Percentiles rank a stretch among this genome's conserved stretches.
Evolutionary conservation across 2,113 vertebrate species (phyloP).

Genomic region (Lophura nycthemera): DNA sequence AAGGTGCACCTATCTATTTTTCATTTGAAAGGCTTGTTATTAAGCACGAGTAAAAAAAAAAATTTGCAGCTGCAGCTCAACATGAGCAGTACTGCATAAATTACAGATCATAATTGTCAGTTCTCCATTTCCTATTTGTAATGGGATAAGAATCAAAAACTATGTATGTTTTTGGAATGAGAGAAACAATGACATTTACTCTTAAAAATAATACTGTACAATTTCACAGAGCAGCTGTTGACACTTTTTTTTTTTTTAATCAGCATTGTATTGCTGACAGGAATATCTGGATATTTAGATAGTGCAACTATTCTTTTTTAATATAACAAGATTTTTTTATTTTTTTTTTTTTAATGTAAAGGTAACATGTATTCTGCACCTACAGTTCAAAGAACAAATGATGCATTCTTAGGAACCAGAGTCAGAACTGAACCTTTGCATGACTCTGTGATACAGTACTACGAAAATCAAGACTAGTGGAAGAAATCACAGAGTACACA

Average conservation of each 20-base stretch:
- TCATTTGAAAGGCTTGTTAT: constrained; percentile 16
- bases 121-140: neutral
- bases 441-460: neutral
- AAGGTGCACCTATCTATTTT: neutral
- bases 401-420: neutral
- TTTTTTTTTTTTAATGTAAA: neutral
- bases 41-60: neutral
- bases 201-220: neutral
- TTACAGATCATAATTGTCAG: neutral
- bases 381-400: neutral
- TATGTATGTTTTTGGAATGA: neutral
- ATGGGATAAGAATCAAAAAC: neutral
- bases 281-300: neutral
- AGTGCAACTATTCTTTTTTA: neutral
- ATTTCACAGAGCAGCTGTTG: neutral
- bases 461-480: neutral
- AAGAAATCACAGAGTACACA: neutral
- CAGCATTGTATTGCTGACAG: neutral
- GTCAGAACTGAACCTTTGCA: neutral
- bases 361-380: neutral
- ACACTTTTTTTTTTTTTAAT: neutral
- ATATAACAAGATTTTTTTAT: neutral
- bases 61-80: neutral
- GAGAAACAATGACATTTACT: neutral
- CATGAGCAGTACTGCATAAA: neutral